phyloP scores from a whole-genome alignment of 1,140 invertebrate genomes.

The Hylaeus volcanicus region DNA sequence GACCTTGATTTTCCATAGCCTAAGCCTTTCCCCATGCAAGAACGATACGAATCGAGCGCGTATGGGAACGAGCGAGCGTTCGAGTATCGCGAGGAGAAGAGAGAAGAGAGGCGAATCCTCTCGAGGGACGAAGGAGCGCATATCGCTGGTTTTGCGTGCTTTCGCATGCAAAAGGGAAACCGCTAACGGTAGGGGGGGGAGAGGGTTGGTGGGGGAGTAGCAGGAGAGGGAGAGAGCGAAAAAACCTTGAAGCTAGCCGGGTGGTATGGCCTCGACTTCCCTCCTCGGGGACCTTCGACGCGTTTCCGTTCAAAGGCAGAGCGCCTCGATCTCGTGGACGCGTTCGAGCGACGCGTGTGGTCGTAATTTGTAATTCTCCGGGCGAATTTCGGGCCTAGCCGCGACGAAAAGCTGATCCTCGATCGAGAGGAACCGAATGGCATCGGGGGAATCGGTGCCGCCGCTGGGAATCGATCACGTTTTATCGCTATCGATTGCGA shows the following conservation, averaged over 20 bases:
- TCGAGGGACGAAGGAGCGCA: not conserved
- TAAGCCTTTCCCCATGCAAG: too few relatives aligned
- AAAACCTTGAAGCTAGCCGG: conserved; percentile 48
- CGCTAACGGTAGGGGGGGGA: conserved; percentile 22
- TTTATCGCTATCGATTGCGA: conserved; percentile 36
- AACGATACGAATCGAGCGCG: too few relatives aligned
- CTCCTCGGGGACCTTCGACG: conserved; percentile 39
- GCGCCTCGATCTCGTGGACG: conserved; percentile 6
- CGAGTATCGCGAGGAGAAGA: not conserved
- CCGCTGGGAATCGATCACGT: conserved; percentile 19
- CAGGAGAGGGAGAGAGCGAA: conserved; percentile 10
- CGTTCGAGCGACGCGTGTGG: conserved; percentile 15
- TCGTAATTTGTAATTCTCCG: not conserved
- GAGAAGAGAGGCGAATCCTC: not conserved
- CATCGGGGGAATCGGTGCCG: not conserved
- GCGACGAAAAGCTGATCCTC: not conserved
- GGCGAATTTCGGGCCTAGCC: not conserved
- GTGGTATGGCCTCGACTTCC: conserved; percentile 46
- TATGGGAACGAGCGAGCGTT: too few relatives aligned
- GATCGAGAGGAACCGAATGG: not conserved
- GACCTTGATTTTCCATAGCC: too few relatives aligned
- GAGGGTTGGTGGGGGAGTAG: conserved; percentile 8
- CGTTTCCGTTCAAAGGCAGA: conserved; percentile 40
- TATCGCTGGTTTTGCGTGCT: not conserved
- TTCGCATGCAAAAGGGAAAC: conserved; percentile 37